Conservation (phyloP, 2,113 vertebrate species). For the Ochotona princeps region DNA sequence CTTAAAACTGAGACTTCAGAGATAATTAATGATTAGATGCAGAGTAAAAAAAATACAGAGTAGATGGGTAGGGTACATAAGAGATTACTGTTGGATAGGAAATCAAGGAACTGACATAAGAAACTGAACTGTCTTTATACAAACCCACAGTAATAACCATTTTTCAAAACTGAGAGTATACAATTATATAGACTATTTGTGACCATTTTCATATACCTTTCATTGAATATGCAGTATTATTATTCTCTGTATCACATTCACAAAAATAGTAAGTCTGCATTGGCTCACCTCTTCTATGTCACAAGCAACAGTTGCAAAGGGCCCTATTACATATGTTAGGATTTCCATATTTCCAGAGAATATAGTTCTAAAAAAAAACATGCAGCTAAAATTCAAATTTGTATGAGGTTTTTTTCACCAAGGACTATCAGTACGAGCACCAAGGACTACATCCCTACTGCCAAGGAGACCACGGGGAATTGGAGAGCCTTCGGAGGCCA, state of each 20-base stretch:
- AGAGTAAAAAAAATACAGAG: conserved; percentile 5
- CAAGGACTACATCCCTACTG: too few species aligned
- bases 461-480: too few species aligned
- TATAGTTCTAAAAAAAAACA: conserved; percentile 1
- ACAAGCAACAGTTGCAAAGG: not conserved
- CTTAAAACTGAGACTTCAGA: conserved; percentile 25
- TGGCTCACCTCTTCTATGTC: not conserved
- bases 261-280: conserved; percentile 42
- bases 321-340: conserved; percentile 19
- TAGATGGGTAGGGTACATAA: not conserved
- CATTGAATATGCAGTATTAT: not conserved
- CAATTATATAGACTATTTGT: conserved; percentile 18
- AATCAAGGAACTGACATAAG: not conserved
- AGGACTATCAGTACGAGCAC: too few species aligned
- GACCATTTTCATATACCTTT: not conserved
- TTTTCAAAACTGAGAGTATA: conserved; percentile 20
- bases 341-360: not conserved
- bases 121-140: not conserved
- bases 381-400: not conserved
- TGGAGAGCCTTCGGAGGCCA: too few species aligned
- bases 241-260: not conserved
- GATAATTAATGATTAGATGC: not conserved
- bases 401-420: too few species aligned
- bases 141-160: conserved; percentile 24
- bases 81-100: not conserved